Evolutionary conservation across 2,888 invertebrate species (phyloP).

Genomic region (Torymus aiolomorphi): DNA sequence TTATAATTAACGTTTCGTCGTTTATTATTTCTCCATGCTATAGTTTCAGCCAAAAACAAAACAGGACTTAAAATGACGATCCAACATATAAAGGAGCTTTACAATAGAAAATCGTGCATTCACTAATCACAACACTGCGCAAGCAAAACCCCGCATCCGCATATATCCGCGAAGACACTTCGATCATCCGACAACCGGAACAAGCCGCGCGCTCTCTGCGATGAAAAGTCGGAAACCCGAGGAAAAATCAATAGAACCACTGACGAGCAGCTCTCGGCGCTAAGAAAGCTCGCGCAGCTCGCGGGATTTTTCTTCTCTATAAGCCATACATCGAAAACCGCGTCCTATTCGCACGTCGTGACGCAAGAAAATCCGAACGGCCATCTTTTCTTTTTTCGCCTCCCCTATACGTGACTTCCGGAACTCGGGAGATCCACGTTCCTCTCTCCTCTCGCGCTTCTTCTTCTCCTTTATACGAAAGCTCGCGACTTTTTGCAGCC

Average conservation of each 20-base stretch:
- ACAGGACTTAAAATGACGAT: too few species aligned
- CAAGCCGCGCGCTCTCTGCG: neutral
- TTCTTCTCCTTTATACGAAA: neutral
- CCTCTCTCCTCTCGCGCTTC: neutral
- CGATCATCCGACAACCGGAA: too few species aligned
- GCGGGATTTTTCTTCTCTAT: conserved; percentile 41
- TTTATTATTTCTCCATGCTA: too few species aligned
- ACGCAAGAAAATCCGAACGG: conserved; percentile 17
- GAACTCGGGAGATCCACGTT: conserved; percentile 31
- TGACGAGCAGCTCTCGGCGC: neutral
- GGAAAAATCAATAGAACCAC: conserved; percentile 50
- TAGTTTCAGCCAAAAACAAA: too few species aligned
- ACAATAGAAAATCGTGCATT: too few species aligned
- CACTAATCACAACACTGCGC: too few species aligned
- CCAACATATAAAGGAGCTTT: too few species aligned
- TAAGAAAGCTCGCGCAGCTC: conserved; percentile 13
- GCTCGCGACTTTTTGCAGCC: neutral
- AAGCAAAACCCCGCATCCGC: too few species aligned
- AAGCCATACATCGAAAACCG: conserved; percentile 23
- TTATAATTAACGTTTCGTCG: too few species aligned
- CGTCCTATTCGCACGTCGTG: conserved; percentile 14
- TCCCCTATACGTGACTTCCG: conserved; percentile 48
- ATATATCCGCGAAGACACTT: too few species aligned
- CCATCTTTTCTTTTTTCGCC: conserved; percentile 36
- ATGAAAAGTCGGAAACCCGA: conserved; percentile 4